Conservation (phyloP, 1,140 invertebrate species). For the Macrostomum lignano region DNA sequence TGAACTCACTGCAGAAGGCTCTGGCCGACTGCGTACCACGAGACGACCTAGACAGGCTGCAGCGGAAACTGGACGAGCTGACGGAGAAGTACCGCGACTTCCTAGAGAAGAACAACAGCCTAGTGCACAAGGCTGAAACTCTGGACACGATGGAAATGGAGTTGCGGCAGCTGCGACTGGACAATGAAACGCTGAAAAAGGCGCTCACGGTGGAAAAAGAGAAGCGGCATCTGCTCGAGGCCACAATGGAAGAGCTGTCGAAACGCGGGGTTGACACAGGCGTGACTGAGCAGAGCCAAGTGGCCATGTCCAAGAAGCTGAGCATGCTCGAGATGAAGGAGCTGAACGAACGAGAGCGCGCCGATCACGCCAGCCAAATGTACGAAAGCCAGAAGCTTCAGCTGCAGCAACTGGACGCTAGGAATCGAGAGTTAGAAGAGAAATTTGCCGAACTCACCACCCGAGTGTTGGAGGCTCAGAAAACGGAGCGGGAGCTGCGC, state of each 20-base stretch:
- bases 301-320: conserved; percentile 21
- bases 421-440: conserved; percentile 24
- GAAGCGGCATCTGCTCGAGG: conserved; percentile 23
- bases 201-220: conserved; percentile 24
- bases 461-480: conserved; percentile 19
- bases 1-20: conserved; percentile 22
- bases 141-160: conserved; percentile 10
- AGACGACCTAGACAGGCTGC: conserved; percentile 17
- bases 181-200: conserved; percentile 20
- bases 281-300: too few species aligned
- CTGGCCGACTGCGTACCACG: conserved; percentile 22
- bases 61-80: conserved; percentile 21
- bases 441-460: conserved; percentile 22
- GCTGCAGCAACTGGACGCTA: conserved; percentile 15
- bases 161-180: conserved; percentile 14
- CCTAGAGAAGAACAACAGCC: conserved; percentile 22
- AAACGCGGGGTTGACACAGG: too few species aligned
- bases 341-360: conserved; percentile 24
- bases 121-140: conserved; percentile 18
- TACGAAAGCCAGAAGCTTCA: conserved; percentile 22
- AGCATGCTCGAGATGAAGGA: conserved; percentile 28
- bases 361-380: conserved; percentile 25
- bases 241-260: conserved; percentile 20
- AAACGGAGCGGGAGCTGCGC: conserved; percentile 20
- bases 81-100: conserved; percentile 26